Base-by-base conservation (phyloP, 2,888 invertebrate species). In the Cacoxenus indagator region DNA sequence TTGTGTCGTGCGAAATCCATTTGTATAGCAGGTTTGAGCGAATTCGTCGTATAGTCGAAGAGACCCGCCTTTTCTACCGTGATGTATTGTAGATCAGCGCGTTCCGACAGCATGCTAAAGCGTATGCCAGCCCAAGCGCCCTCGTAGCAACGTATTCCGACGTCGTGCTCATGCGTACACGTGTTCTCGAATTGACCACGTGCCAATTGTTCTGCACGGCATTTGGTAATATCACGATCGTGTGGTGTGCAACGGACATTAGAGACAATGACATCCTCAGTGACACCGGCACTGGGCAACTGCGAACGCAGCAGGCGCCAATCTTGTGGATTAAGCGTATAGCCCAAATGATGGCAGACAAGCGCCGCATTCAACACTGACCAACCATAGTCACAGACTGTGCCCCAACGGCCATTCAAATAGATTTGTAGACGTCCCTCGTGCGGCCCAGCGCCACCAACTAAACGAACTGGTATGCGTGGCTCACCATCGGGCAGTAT, bases 341-440 rank as follows among this genome's bases (percentile, higher is more conserved):
- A 90, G 0, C 99, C 99, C 73, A 99, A 89, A 88, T 99, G 98
- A 87, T 98, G 95, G 83, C 99, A 99, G 0, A 96, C 97, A 61
- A 99, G 89, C 0, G 97, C 96, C 0, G 99, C 97, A 84, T 96
- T 94, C 54, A 92, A 90, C 22, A 96, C 93, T 55, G 94, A 97
- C 98, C 99, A 99, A 57, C 95, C 95, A 85, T 99, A 96, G 88
- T 96, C 96, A 86, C 99, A 99, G 0, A 99, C 96, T 0, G 98
- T 98, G 43, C 99, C 99, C 99, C 99, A 99, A 85, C 93, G 92
- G 0, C 93, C 94, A 70, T 94, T 92, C 8, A 98, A 90, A 80
- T 93, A 91, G 0, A 98, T 92, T 90, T 96, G 95, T 45, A 96
- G 87, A 75, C 98, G 91, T 0, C 99, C 99, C 89, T 98, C 97